phyloP scores from a whole-genome alignment of 2,888 invertebrate genomes.

The Mythimna impura region DNA sequence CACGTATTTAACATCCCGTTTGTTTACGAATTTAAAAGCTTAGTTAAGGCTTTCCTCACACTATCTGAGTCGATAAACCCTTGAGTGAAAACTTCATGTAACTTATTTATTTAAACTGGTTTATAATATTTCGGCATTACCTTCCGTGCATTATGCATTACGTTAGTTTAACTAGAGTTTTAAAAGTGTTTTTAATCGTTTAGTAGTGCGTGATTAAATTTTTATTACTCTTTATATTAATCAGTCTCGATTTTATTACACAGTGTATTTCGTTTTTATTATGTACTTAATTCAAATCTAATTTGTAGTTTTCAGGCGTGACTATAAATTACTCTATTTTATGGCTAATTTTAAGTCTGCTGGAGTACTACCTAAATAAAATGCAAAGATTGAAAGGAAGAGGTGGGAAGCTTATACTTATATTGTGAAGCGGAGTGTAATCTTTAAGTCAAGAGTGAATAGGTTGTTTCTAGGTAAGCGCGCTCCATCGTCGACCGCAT shows the following conservation, averaged over 20 bases:
- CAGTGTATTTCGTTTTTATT: conserved; percentile 4
- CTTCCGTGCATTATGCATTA: conserved; percentile 4
- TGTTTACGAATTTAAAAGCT: conserved; percentile 54
- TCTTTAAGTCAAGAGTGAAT: too few species aligned
- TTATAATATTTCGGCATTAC: not conserved
- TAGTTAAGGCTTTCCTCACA: conserved; percentile 34
- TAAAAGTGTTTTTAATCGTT: conserved; percentile 20
- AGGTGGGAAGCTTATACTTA: not conserved
- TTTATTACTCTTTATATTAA: conserved; percentile 19
- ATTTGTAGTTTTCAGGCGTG: conserved; percentile 30
- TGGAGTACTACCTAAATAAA: not conserved
- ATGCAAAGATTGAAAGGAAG: not conserved
- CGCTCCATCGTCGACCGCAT: too few species aligned
- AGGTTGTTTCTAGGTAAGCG: too few species aligned
- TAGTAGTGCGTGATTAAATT: conserved; percentile 13
- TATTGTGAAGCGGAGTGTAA: too few species aligned
- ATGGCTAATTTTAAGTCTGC: conserved; percentile 2
- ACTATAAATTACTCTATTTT: conserved; percentile 1
- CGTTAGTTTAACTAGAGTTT: conserved; percentile 11
- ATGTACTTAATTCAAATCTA: conserved; percentile 15
- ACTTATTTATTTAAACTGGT: conserved; percentile 1
- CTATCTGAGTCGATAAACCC: conserved; percentile 4
- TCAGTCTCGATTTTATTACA: conserved; percentile 20
- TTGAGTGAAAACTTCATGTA: not conserved
- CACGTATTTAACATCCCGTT: conserved; percentile 61